A percentile compares a stretch with the other conserved stretches of the same genome.
phyloP scores from a whole-genome alignment of 2,888 invertebrate genomes.

The Lagria hirta region DNA sequence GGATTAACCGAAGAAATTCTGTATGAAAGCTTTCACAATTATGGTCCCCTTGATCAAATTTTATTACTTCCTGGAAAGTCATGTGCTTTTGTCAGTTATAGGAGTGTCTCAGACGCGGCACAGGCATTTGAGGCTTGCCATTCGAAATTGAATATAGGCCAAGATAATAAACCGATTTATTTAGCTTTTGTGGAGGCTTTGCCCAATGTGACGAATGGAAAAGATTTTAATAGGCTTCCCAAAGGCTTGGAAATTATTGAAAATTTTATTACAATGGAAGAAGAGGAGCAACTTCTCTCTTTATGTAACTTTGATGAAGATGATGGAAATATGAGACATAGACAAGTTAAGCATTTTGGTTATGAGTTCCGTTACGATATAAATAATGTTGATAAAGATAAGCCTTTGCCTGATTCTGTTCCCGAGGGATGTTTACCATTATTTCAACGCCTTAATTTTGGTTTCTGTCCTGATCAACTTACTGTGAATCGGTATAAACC shows the following conservation, averaged over 20 bases:
- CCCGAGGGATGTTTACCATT: slow-evolving; percentile 71
- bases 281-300: slow-evolving; percentile 65
- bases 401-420: slow-evolving; percentile 67
- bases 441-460: slow-evolving; percentile 57
- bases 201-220: slow-evolving; percentile 35
- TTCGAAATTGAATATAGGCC: slow-evolving; percentile 61
- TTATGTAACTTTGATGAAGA: slow-evolving; percentile 59
- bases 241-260: slow-evolving; percentile 69
- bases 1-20: slow-evolving; percentile 70
- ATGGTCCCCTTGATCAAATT: slow-evolving; percentile 62
- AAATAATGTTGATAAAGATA: slow-evolving; percentile 77
- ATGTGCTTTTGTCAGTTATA: slow-evolving; percentile 73
- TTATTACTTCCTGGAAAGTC: slow-evolving; percentile 78
- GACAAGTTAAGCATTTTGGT: slow-evolving; percentile 88
- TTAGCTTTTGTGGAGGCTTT: slow-evolving; percentile 62
- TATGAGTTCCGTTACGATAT: slow-evolving; percentile 87
- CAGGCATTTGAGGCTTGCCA: slow-evolving; percentile 62
- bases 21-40: slow-evolving; percentile 56
- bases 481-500: slow-evolving; percentile 83
- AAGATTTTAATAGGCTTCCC: slow-evolving; percentile 57
- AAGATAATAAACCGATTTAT: slow-evolving; percentile 65
- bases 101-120: slow-evolving; percentile 56
- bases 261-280: slow-evolving; percentile 69
- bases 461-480: slow-evolving; percentile 71
- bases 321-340: slow-evolving; percentile 66